Conservation (phyloP, 2,888 invertebrate genomes). For the Sinohyriopsis cumingii region DNA sequence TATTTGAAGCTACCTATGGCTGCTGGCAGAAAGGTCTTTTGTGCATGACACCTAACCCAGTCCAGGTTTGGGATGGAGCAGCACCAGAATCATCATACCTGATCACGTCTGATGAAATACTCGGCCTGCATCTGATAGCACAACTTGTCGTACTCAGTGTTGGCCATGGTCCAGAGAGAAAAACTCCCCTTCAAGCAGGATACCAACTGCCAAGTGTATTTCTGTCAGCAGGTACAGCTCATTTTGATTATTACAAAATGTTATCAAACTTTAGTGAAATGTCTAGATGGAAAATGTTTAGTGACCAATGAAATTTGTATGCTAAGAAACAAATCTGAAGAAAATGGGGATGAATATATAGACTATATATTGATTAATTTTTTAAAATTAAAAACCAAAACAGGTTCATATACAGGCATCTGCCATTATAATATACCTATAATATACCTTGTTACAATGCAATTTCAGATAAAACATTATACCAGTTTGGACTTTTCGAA, state of each 20-base stretch:
- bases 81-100: slow-evolving; percentile 54
- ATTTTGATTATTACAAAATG: not conserved
- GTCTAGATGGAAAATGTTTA: too few species aligned
- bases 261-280: too few species aligned
- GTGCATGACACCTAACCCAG: slow-evolving; percentile 56
- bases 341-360: too few species aligned
- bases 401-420: too few species aligned
- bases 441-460: too few species aligned
- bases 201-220: slow-evolving; percentile 57
- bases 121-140: slow-evolving; percentile 54
- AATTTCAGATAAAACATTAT: too few species aligned
- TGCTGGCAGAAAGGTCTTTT: slow-evolving; percentile 61
- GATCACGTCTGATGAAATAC: slow-evolving; percentile 60
- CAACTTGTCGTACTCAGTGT: slow-evolving; percentile 65
- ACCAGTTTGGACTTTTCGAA: too few species aligned
- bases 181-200: slow-evolving; percentile 29
- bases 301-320: too few species aligned
- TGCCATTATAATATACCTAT: too few species aligned
- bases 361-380: too few species aligned
- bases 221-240: slow-evolving; percentile 51
- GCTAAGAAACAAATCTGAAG: too few species aligned
- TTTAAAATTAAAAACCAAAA: too few species aligned
- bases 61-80: slow-evolving; percentile 27
- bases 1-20: slow-evolving; percentile 57
- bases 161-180: slow-evolving; percentile 52